Conservation (phyloP, 2,888 invertebrate species). For the Thera obeliscata region DNA sequence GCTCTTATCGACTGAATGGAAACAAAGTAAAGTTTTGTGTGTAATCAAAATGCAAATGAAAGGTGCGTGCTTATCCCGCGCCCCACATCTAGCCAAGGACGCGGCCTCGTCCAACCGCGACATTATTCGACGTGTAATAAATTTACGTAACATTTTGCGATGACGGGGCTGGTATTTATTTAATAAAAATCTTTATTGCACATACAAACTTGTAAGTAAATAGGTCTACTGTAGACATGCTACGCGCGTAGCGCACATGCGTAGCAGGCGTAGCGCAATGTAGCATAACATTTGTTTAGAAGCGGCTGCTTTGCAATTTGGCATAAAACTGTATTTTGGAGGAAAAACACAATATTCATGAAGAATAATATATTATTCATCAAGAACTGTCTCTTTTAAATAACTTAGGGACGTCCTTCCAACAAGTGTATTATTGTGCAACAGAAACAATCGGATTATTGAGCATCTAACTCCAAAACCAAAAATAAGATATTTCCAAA, state of each 20-base stretch:
- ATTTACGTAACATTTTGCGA: conserved; percentile 42
- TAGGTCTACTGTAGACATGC: conserved; percentile 3
- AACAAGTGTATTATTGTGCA: too few species aligned
- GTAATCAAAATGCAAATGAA: conserved; percentile 82
- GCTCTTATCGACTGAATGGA: conserved; percentile 60
- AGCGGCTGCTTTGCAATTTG: background rate
- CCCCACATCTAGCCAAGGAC: conserved; percentile 81
- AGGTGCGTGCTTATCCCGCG: conserved; percentile 75
- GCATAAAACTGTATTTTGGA: too few species aligned
- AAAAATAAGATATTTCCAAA: too few species aligned
- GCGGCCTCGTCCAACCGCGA: conserved; percentile 63
- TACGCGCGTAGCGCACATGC: conserved; percentile 11
- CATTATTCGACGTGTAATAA: conserved; percentile 50
- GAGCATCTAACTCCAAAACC: too few species aligned
- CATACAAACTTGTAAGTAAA: conserved; percentile 22
- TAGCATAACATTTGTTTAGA: background rate
- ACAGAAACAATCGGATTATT: too few species aligned
- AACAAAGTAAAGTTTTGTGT: conserved; percentile 56
- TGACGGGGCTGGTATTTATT: conserved; percentile 30
- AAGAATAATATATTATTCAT: too few species aligned
- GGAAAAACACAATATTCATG: too few species aligned
- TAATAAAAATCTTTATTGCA: conserved; percentile 32
- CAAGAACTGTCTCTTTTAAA: too few species aligned
- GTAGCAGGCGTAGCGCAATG: conserved; percentile 7
- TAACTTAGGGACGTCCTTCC: too few species aligned